These are phyloP conservation scores for Sphinx pinastri DNA, from an alignment of 2,888 invertebrate species.

Conservation along the genomic window DNA sequence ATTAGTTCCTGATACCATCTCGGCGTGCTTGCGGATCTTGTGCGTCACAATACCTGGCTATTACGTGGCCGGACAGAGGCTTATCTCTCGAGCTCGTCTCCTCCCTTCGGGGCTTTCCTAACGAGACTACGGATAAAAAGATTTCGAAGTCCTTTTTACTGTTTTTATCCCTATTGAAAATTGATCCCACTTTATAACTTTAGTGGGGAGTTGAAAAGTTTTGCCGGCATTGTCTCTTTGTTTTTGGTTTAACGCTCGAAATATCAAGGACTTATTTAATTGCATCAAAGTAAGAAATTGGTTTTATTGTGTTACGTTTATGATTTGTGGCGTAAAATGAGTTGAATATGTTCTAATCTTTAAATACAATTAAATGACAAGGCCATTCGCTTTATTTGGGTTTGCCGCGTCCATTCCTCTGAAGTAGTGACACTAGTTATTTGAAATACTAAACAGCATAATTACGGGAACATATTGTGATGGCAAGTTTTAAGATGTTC, in stretches of 20 bases:
- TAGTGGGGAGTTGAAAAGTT: conserved; percentile 11
- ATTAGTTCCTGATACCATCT: not conserved
- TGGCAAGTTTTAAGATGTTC: too few relatives aligned
- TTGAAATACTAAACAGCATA: too few relatives aligned
- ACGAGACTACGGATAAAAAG: conserved; percentile 2
- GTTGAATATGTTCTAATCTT: too few relatives aligned
- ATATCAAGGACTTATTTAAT: not conserved
- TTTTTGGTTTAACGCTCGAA: not conserved
- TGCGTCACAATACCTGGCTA: not conserved
- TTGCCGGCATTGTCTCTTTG: conserved; percentile 13
- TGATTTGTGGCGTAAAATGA: too few relatives aligned
- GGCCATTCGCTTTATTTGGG: too few relatives aligned
- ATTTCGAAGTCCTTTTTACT: conserved; percentile 5
- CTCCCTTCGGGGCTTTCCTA: not conserved
- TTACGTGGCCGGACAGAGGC: not conserved
- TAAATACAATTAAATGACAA: too few relatives aligned
- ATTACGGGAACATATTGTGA: too few relatives aligned
- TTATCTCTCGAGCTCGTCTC: not conserved
- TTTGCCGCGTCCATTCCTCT: too few relatives aligned
- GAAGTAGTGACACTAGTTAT: too few relatives aligned
- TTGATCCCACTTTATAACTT: conserved; percentile 13
- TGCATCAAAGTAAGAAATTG: not conserved
- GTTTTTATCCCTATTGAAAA: conserved; percentile 21
- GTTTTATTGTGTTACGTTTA: too few relatives aligned
- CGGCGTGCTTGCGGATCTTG: too few relatives aligned